Percentiles rank a stretch among this genome's conserved stretches.
These are phyloP conservation scores for Drosophila rellima DNA, from an alignment of 2,888 invertebrate species.

Conservation along the genomic window DNA sequence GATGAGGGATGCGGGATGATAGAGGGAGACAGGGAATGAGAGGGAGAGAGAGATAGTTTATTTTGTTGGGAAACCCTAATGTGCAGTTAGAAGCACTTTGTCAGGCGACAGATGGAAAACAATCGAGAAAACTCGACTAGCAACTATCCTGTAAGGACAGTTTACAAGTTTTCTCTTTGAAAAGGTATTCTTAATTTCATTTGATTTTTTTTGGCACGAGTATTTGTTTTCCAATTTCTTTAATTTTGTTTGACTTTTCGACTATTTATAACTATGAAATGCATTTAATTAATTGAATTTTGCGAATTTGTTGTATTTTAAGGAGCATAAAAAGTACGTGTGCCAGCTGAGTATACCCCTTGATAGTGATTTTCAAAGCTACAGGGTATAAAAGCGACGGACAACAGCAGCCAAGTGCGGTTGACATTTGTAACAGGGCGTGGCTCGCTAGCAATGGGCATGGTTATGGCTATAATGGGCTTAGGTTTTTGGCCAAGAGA, in stretches of 20 bases:
- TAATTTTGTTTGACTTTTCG: no score
- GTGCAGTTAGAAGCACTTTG: conserved; percentile 67
- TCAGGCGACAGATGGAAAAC: conserved; percentile 38
- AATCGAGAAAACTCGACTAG: neutral
- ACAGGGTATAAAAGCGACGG: conserved; percentile 41
- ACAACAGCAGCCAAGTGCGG: conserved; percentile 36
- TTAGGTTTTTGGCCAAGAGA: neutral
- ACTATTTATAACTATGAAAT: neutral
- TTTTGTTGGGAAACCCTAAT: conserved; percentile 44
- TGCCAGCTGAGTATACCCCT: neutral
- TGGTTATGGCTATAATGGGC: conserved; percentile 18
- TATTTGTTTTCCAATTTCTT: no score
- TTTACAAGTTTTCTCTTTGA: no score
- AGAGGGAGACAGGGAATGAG: neutral
- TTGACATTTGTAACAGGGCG: conserved; percentile 57
- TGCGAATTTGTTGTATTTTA: neutral
- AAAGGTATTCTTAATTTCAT: no score
- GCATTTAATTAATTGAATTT: no score
- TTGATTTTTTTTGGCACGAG: no score
- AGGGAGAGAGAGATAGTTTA: conserved; percentile 12
- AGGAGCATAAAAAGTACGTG: no score
- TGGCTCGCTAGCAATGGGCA: conserved; percentile 30
- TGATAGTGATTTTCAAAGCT: neutral
- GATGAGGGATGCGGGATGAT: no score
- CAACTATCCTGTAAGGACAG: conserved; percentile 19